These are phyloP conservation scores for Aphelenchoides besseyi DNA, from an alignment of 1,140 invertebrate species.

Conservation along the genomic window DNA sequence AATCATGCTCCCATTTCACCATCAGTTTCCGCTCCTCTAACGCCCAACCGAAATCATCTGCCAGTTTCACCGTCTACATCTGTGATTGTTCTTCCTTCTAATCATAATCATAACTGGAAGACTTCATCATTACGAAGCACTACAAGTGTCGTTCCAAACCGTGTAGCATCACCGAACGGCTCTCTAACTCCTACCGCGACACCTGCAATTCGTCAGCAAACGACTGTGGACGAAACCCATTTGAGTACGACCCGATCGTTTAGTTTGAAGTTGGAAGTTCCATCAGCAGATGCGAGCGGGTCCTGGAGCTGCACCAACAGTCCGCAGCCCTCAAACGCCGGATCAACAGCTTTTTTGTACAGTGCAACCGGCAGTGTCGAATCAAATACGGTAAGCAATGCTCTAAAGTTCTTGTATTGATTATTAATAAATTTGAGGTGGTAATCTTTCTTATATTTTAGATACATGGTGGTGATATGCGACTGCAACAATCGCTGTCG, in stretches of 20 bases:
- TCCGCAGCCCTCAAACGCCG: neutral
- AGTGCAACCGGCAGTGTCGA: slow-evolving; percentile 20
- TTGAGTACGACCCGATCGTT: slow-evolving; percentile 23
- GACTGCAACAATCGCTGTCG: slow-evolving; percentile 53
- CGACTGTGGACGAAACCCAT: slow-evolving; percentile 23
- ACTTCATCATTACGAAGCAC: slow-evolving; percentile 22
- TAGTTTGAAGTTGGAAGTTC: slow-evolving; percentile 23
- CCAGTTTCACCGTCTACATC: slow-evolving; percentile 34
- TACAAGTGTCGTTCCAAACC: neutral
- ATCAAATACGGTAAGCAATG: neutral
- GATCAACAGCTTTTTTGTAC: neutral
- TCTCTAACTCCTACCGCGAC: neutral
- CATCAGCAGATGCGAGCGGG: slow-evolving; percentile 6
- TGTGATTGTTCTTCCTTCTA: slow-evolving; percentile 8
- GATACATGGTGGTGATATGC: slow-evolving; percentile 39
- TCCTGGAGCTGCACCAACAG: neutral
- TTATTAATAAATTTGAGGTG: neutral
- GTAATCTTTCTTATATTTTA: slow-evolving; percentile 20
- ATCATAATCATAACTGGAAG: slow-evolving; percentile 30
- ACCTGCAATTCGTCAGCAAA: slow-evolving; percentile 7
- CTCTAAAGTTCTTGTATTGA: neutral
- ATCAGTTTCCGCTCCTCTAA: slow-evolving; percentile 19
- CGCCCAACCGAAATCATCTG: neutral
- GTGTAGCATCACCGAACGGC: neutral
- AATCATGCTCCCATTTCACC: neutral